Evolutionary conservation across 1,140 invertebrate species (phyloP), one percentile per base, ranked within the genome.

Genomic region (Meloidogyne chitwoodi): DNA sequence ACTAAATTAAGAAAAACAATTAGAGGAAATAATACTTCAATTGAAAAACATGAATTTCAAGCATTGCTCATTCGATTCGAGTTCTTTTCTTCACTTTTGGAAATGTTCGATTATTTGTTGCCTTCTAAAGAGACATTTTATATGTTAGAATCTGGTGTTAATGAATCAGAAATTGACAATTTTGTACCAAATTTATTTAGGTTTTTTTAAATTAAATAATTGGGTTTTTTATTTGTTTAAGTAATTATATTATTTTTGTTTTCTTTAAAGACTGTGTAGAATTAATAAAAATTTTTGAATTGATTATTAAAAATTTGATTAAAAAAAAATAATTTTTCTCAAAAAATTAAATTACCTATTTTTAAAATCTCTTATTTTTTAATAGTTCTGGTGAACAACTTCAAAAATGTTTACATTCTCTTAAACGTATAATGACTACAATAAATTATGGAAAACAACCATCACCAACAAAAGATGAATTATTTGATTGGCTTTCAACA

Each of bases 401-500:
- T 38, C 8, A 66, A 29, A 66, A 14, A 34, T 77, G 64, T 24
- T n/a, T 78, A n/a, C 77, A 75, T 29, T 48, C 56, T 19, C 62
- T 72, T 1, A 31, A 67, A 79, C 12, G 16, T 27, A 63, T 75
- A 31, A 29, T 31, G 3, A 19, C 64, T 16, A 78, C 78, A 16
- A 41, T 79, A 22, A 26, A 41, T 27, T 26, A 77, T 12, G 78
- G 78, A n/a, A 19, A 41, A 0, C 78, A 79, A 27, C 71, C 78
- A 10, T 14, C 27, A 31, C n/a, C n/a, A n/a, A n/a, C n/a, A n/a
- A 27, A 26, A 3, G 78, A 79, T 38, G 82, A 80, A 69, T 87
- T 88, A 77, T 89, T 88, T 77, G 87, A 87, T 29, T 87, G 85
- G 48, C 87, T 89, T 34, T 81, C 94, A 90, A 94, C 94, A 0